Base-by-base conservation (phyloP, 1,140 invertebrate genomes). In the Trichoplusia ni region DNA sequence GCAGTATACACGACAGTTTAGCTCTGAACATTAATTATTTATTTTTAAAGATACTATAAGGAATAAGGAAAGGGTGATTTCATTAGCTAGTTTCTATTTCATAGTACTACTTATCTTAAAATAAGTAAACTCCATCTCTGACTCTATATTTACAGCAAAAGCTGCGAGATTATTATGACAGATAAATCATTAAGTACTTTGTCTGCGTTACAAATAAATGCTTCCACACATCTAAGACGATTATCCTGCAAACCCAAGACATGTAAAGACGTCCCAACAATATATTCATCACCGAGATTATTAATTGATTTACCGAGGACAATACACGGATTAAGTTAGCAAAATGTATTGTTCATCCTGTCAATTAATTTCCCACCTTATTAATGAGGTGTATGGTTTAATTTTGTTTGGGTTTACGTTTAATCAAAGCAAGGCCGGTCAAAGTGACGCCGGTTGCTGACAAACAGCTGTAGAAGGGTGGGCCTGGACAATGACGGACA, bases 401-500 rank as follows among this genome's bases (percentile, higher is more conserved):
- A 14, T 58, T 62, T 70, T 1, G 25, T 7, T 13, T 9, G 35
- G 0, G 6, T 6, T 7, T 7, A 3, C 16, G 16, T 64, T 69
- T 62, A 62, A 65, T 70, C 63, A 64, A 60, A 65, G 67, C 62
- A 65, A 64, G 64, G 49, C 9, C 3, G 27, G 25, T 42, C 51
- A 7, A 27, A 59, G 35, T 53, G 56, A 44, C 54, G 60, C 35
- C 25, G 35, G 49, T 40, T 31, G 56, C 40, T 65, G 63, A 65
- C 67, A 70, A 69, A 70, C 67, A 44, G 62, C 42, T 62, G 31
- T 51, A 35, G 31, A 53, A 64, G 64, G 54, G 46, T 60, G 40
- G 59, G 64, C 31, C 25, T 13, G 38, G 60, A 71, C 69, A 71
- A 71, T 71, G 68, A 71, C 46, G 64, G 60, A 71, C 64, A 63